phyloP scores from a whole-genome alignment of 2,888 invertebrate genomes.

The Cheilosia impressa region DNA sequence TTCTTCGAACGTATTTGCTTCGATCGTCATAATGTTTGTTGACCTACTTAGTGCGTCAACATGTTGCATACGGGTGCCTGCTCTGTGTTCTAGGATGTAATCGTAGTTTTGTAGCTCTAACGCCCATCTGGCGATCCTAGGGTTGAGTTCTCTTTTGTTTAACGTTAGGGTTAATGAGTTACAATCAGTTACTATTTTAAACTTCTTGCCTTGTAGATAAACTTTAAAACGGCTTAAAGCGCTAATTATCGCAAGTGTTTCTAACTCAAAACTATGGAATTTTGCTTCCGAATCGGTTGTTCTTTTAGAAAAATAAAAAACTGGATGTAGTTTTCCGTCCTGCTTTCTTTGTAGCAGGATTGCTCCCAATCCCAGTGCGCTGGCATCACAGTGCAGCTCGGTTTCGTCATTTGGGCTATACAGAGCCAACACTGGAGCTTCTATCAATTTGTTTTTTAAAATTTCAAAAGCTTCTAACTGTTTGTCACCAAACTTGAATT shows the following conservation, averaged over 20 bases:
- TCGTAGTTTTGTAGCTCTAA: too few relatives aligned
- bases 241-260: constrained; percentile 65
- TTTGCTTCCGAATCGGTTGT: constrained; percentile 75
- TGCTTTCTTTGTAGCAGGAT: constrained; percentile 78
- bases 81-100: not conserved
- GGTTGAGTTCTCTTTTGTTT: too few relatives aligned
- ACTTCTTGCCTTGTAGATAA: not conserved
- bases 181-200: constrained; percentile 10
- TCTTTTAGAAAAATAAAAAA: constrained; percentile 78
- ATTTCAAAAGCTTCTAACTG: not conserved
- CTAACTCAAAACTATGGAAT: constrained; percentile 79
- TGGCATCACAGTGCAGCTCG: constrained; percentile 80
- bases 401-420: constrained; percentile 78
- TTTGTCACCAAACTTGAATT: not conserved
- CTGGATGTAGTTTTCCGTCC: constrained; percentile 77
- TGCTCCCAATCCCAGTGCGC: constrained; percentile 78
- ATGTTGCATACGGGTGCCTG: constrained; percentile 4
- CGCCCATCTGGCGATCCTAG: too few relatives aligned
- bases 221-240: not conserved
- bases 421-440: constrained; percentile 7
- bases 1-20: not conserved
- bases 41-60: constrained; percentile 7
- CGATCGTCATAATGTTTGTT: not conserved
- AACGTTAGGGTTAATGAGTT: not conserved
- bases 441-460: not conserved